Conservation (phyloP, 2,888 invertebrate species). For the Athripsodes cinereus region DNA sequence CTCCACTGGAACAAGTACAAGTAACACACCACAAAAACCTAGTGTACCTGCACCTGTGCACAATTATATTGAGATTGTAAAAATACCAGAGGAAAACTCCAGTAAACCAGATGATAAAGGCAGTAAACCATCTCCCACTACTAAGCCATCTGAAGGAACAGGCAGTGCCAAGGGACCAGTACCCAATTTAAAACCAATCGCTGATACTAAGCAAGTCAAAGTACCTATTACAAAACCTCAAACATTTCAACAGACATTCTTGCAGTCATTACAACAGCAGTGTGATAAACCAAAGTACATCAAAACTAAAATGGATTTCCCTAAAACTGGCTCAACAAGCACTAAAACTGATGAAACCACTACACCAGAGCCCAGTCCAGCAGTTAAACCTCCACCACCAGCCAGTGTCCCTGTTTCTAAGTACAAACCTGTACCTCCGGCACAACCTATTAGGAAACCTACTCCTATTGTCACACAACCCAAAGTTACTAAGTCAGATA, state of each 20-base stretch:
- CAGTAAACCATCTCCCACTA: slow-evolving; percentile 18
- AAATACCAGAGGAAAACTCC: slow-evolving; percentile 48
- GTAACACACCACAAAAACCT: slow-evolving; percentile 44
- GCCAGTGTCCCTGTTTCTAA: slow-evolving; percentile 29
- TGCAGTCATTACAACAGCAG: slow-evolving; percentile 43
- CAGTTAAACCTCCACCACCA: not conserved
- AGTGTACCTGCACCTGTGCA: slow-evolving; percentile 44
- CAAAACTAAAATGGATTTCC: slow-evolving; percentile 46
- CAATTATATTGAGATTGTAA: slow-evolving; percentile 58
- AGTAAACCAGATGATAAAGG: slow-evolving; percentile 32
- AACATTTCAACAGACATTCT: slow-evolving; percentile 50
- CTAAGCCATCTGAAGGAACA: slow-evolving; percentile 34
- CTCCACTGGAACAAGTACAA: slow-evolving; percentile 35
- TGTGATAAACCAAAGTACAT: slow-evolving; percentile 42
- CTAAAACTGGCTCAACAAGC: slow-evolving; percentile 44
- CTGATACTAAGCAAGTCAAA: slow-evolving; percentile 45
- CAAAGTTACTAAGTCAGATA: slow-evolving; percentile 29
- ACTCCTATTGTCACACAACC: slow-evolving; percentile 31
- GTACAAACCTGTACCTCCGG: slow-evolving; percentile 33
- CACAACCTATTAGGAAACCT: slow-evolving; percentile 30
- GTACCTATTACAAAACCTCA: slow-evolving; percentile 39
- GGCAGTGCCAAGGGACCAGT: slow-evolving; percentile 44
- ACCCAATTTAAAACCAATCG: slow-evolving; percentile 48
- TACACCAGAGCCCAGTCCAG: not conserved
- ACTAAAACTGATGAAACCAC: slow-evolving; percentile 34